Conservation (phyloP, 2,113 vertebrate species). For the Tragelaphus scriptus region DNA sequence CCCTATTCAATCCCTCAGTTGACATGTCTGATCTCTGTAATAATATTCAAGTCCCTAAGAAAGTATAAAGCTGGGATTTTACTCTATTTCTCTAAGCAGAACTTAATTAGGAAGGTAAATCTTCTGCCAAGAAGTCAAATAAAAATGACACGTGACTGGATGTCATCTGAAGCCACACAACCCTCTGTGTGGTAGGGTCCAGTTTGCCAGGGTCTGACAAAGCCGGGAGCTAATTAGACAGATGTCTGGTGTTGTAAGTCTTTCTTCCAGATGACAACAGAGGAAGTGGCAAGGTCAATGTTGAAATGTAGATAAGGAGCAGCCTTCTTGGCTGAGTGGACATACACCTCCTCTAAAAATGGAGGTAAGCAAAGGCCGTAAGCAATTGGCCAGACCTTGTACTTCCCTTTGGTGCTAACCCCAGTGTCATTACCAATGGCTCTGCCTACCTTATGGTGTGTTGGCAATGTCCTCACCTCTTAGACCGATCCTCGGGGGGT, state of each 20-base stretch:
- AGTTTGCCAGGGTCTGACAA: background rate
- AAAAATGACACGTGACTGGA: conserved; percentile 23
- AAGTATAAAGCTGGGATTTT: conserved; percentile 60
- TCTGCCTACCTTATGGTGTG: background rate
- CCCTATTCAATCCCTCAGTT: conserved; percentile 34
- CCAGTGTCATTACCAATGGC: background rate
- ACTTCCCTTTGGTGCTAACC: background rate
- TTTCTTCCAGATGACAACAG: background rate
- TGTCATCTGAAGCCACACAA: background rate
- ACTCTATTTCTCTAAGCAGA: conserved; percentile 61
- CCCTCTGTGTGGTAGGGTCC: background rate
- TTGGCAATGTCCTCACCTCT: background rate
- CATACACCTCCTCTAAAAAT: background rate
- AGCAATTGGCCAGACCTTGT: background rate
- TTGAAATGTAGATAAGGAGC: background rate
- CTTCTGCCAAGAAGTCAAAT: conserved; percentile 48
- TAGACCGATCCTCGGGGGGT: background rate
- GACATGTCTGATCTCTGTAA: conserved; percentile 59
- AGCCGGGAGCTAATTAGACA: background rate
- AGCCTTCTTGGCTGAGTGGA: background rate
- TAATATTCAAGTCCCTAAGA: conserved; percentile 60
- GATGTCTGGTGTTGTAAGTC: background rate
- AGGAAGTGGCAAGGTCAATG: background rate
- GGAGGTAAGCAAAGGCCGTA: background rate
- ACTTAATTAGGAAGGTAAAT: conserved; percentile 64